phyloP scores from a whole-genome alignment of 2,888 invertebrate species.

The Gandaritis pyraliata region DNA sequence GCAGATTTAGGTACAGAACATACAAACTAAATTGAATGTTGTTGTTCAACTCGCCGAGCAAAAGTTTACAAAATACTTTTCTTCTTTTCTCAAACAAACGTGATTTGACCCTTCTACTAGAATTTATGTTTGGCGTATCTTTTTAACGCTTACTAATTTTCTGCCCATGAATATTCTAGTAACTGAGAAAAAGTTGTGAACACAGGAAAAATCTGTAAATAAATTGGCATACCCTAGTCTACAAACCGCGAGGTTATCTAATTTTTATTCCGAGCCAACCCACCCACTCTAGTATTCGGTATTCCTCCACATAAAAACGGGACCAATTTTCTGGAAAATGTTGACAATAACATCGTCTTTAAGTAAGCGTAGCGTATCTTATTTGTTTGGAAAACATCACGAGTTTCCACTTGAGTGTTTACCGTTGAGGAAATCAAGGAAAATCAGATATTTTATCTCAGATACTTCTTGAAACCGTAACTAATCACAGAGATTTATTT shows the following conservation, averaged over 20 bases:
- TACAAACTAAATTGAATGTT: slow-evolving; percentile 17
- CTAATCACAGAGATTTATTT: slow-evolving; percentile 19
- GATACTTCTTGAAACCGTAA: slow-evolving; percentile 7
- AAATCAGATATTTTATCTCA: slow-evolving; percentile 20
- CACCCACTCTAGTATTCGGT: slow-evolving; percentile 24
- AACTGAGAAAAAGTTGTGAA: slow-evolving; percentile 16
- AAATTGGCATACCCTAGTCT: slow-evolving; percentile 29
- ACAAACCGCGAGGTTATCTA: slow-evolving; percentile 27
- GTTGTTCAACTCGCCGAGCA: slow-evolving; percentile 22
- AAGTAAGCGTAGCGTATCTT: slow-evolving; percentile 34
- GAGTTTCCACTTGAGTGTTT: slow-evolving; percentile 32
- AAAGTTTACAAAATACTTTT: slow-evolving; percentile 13
- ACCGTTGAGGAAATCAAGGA: slow-evolving; percentile 28
- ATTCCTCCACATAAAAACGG: slow-evolving; percentile 32
- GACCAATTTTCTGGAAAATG: slow-evolving; percentile 34
- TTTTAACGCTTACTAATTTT: slow-evolving; percentile 20
- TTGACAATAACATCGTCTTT: slow-evolving; percentile 37
- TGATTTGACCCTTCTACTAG: slow-evolving; percentile 13
- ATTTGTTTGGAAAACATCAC: slow-evolving; percentile 36
- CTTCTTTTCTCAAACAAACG: slow-evolving; percentile 8
- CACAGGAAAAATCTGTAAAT: slow-evolving; percentile 18
- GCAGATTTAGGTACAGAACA: slow-evolving; percentile 17
- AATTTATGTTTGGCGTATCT: slow-evolving; percentile 18
- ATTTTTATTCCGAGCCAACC: slow-evolving; percentile 32
- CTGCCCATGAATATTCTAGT: slow-evolving; percentile 26